Evolutionary conservation across 2,888 invertebrate genomes (phyloP), one percentile per base, ranked within the genome.

Genomic region (Drosophila rubida): DNA sequence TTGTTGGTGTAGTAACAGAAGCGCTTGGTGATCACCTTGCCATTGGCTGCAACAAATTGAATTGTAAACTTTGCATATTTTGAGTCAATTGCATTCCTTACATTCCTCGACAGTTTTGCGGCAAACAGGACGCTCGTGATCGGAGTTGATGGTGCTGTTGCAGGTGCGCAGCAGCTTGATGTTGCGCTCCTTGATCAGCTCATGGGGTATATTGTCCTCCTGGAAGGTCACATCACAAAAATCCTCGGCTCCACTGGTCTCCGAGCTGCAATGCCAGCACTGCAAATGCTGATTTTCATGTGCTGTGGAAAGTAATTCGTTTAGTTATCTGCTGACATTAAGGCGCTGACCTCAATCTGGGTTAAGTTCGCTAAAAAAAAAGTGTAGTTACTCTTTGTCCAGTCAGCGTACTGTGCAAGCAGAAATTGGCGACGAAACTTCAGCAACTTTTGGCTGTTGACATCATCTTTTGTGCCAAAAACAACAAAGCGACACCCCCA

Each of bases 1-100:
- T 91, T 90, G 62, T 91, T 91, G 77, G 90, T 90, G 68, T 90
- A 91, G 73, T 91, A 91, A 58, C 91, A 91, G 69, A 90, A 91
- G 19, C 91, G 91, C 53, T 91, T 91, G 7, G 89, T 90, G 0
- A 90, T 66, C 0, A 67, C 55, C 46, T 89, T 85, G 42, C 91
- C 91, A 73, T 91, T 87, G 22, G 59, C 91, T 90, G 46, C 30
- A 22, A 30, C 49, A 7, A n/a, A 7, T 37, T 8, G n/a, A 5
- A 4, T 9, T n/a, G 0, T 0, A 8, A n/a, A 11, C 4, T 16
- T 46, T 11, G 13, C 9, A 6, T 4, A 25, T 11, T 30, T 7
- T 6, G 13, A 11, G 8, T 14, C 2, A 6, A 9, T 11, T 25
- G 1, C 0, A 7, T 1, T 6, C 76, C 82, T 84, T 69, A 91